Evolutionary conservation across 37 sponge, comb jelly and placozoan genomes (phyloP).

Genomic region (Cladorhizidae sp.): DNA sequence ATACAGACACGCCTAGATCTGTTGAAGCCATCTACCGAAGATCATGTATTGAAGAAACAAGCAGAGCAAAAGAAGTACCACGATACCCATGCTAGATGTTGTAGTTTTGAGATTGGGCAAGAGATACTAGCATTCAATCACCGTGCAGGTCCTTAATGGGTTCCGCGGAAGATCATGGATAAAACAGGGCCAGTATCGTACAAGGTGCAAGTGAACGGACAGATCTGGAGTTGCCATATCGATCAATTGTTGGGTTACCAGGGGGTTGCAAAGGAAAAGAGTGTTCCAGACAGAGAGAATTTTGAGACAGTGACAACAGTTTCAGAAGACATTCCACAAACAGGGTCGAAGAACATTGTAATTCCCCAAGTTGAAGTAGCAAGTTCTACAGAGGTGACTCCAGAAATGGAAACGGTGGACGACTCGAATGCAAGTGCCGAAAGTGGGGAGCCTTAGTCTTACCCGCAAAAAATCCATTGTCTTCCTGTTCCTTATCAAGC

Average conservation of each 20-base stretch:
- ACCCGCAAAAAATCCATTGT: not conserved
- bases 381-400: too few species aligned
- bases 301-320: not conserved
- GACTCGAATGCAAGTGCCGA: not conserved
- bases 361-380: too few species aligned
- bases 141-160: constrained; percentile 12
- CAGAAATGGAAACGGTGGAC: not conserved
- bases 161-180: not conserved
- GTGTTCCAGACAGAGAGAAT: not conserved
- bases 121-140: not conserved
- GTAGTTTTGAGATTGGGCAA: constrained; percentile 2
- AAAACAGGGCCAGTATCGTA: constrained; percentile 11
- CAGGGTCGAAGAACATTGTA: too few species aligned
- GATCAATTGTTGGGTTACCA: constrained; percentile 3
- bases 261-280: not conserved
- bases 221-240: constrained; percentile 17
- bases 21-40: not conserved
- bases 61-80: not conserved
- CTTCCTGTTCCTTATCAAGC: not conserved
- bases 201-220: not conserved
- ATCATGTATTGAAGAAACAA: not conserved
- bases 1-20: constrained; percentile 12
- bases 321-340: too few species aligned
- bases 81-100: too few species aligned
- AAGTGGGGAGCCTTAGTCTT: not conserved